Evolutionary conservation across 2,888 invertebrate genomes (phyloP).

Genomic region (Eristalis intricaria): DNA sequence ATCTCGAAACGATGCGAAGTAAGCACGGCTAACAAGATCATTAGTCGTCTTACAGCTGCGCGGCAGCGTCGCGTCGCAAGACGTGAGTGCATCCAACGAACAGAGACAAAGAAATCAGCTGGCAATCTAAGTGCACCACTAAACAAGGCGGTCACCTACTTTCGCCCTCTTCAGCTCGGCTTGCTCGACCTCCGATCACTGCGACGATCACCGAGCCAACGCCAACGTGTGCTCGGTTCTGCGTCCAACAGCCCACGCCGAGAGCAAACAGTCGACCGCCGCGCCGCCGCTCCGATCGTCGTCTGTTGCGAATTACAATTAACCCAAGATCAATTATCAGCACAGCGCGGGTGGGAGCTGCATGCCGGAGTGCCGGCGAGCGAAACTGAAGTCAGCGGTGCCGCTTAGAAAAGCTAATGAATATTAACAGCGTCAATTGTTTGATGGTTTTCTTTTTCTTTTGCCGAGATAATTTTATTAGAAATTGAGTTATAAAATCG

Average conservation of each 20-base stretch:
- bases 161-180: slow-evolving; percentile 28
- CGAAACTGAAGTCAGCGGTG: background rate
- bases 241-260: slow-evolving; percentile 44
- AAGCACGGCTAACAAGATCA: slow-evolving; percentile 21
- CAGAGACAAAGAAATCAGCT: slow-evolving; percentile 36
- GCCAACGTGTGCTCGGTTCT: slow-evolving; percentile 26
- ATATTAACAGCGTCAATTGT: slow-evolving; percentile 60
- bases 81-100: slow-evolving; percentile 17
- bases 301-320: slow-evolving; percentile 65
- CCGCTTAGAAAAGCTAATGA: slow-evolving; percentile 37
- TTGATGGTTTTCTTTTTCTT: slow-evolving; percentile 30
- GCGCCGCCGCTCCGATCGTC: slow-evolving; percentile 19
- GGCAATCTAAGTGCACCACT: slow-evolving; percentile 53
- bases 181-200: background rate
- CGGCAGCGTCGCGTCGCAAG: background rate
- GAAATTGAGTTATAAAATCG: slow-evolving; percentile 57
- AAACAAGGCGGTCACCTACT: slow-evolving; percentile 64
- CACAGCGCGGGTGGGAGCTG: slow-evolving; percentile 6
- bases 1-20: slow-evolving; percentile 14
- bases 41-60: background rate
- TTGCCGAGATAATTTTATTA: slow-evolving; percentile 34
- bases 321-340: slow-evolving; percentile 63
- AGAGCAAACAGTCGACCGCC: slow-evolving; percentile 15
- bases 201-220: slow-evolving; percentile 16
- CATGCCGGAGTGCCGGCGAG: background rate